A percentile compares a stretch with the other conserved stretches of the same genome.
These are phyloP conservation scores for Chydorus sphaericus DNA, from an alignment of 2,888 invertebrate genomes.

Conservation along the genomic window DNA sequence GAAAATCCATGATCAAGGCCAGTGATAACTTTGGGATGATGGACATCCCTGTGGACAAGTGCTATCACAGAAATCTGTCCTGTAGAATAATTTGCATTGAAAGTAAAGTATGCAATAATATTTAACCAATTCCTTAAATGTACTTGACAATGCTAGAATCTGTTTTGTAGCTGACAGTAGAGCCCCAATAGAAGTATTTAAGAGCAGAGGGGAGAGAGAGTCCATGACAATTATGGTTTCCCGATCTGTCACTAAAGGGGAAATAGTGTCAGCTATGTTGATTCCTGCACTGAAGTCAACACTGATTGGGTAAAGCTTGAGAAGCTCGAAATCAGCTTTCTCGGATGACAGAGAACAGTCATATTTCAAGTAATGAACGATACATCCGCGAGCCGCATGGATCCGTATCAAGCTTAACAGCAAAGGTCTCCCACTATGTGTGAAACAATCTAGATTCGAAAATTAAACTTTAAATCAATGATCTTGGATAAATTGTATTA, in stretches of 20 bases:
- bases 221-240: neutral
- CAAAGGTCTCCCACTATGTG: neutral
- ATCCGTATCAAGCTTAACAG: neutral
- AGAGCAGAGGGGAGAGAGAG: neutral
- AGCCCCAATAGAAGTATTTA: neutral
- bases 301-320: too few species aligned
- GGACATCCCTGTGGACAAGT: neutral
- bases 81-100: neutral
- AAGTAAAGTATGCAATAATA: neutral
- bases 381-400: neutral
- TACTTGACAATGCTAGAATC: too few species aligned
- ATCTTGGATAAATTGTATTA: neutral
- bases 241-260: too few species aligned
- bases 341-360: neutral
- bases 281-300: neutral
- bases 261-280: too few species aligned
- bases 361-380: slow-evolving; percentile 1
- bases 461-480: neutral
- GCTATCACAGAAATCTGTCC: neutral
- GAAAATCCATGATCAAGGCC: neutral
- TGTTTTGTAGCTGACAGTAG: neutral
- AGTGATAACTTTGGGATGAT: neutral
- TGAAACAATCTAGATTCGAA: neutral
- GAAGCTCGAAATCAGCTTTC: neutral
- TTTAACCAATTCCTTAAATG: too few species aligned